Evolutionary conservation across 1,140 invertebrate species (phyloP).

Genomic region (Potamilus streckersoni): DNA sequence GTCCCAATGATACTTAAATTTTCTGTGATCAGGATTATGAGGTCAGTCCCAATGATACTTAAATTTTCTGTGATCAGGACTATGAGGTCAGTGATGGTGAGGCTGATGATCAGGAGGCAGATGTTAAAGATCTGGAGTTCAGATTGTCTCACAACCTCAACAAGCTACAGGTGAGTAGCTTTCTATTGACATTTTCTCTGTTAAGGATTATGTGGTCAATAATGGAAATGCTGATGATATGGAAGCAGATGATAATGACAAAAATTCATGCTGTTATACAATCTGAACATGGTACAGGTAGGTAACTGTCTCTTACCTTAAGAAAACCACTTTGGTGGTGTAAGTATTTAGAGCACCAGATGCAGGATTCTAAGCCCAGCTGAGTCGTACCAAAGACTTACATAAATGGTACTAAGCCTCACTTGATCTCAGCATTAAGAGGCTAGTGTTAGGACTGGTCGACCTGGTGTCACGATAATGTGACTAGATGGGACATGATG

Average conservation of each 20-base stretch:
- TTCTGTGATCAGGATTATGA: no score
- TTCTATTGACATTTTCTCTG: no score
- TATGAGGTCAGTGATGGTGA: constrained; percentile 61
- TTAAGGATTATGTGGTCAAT: constrained; percentile 34
- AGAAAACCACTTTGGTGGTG: no score
- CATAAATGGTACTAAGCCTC: no score
- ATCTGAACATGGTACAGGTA: constrained; percentile 36
- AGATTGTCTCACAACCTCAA: constrained; percentile 74
- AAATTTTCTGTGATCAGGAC: constrained; percentile 42
- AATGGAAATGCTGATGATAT: constrained; percentile 72
- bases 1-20: no score
- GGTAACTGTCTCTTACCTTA: background rate
- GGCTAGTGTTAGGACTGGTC: no score
- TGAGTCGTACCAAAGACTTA: no score
- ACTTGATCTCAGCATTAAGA: no score
- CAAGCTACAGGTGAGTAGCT: constrained; percentile 54
- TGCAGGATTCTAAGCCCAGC: no score
- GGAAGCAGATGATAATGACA: constrained; percentile 84
- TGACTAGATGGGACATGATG: no score
- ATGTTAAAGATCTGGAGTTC: constrained; percentile 90
- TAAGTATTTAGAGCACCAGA: no score
- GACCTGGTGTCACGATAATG: no score
- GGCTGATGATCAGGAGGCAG: constrained; percentile 72
- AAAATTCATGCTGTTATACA: constrained; percentile 80
- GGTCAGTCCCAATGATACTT: background rate